phyloP scores from a whole-genome alignment of 2,113 vertebrate genomes.

The Cygnus buccinator region DNA sequence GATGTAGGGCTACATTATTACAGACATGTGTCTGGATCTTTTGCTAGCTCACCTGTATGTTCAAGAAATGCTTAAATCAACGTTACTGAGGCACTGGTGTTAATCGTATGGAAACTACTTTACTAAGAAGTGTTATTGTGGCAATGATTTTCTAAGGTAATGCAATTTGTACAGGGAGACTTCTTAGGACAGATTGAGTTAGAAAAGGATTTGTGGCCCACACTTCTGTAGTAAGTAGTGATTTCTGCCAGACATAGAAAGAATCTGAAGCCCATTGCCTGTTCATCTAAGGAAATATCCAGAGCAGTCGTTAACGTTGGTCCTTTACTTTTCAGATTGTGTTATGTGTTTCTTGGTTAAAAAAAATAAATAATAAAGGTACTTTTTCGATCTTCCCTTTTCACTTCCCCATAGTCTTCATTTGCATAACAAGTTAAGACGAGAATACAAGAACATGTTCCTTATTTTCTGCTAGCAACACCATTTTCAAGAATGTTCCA shows the following conservation, averaged over 20 bases:
- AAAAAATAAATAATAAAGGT: not conserved
- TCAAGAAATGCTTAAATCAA: not conserved
- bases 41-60: not conserved
- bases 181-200: not conserved
- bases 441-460: not conserved
- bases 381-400: not conserved
- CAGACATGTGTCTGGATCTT: not conserved
- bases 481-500: not conserved
- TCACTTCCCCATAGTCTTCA: not conserved
- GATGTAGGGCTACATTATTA: not conserved
- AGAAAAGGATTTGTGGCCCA: not conserved
- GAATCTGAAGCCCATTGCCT: not conserved
- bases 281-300: not conserved
- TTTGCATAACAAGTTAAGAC: fast-evolving
- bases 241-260: not conserved
- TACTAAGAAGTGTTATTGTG: not conserved
- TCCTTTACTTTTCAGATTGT: not conserved
- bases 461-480: not conserved
- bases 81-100: fast-evolving
- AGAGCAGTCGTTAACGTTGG: not conserved
- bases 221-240: not conserved
- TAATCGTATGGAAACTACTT: not conserved
- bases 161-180: not conserved
- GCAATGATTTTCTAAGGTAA: not conserved
- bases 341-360: not conserved